Evolutionary conservation across 2,113 vertebrate genomes (phyloP).

Genomic region (Apeltes quadracus): DNA sequence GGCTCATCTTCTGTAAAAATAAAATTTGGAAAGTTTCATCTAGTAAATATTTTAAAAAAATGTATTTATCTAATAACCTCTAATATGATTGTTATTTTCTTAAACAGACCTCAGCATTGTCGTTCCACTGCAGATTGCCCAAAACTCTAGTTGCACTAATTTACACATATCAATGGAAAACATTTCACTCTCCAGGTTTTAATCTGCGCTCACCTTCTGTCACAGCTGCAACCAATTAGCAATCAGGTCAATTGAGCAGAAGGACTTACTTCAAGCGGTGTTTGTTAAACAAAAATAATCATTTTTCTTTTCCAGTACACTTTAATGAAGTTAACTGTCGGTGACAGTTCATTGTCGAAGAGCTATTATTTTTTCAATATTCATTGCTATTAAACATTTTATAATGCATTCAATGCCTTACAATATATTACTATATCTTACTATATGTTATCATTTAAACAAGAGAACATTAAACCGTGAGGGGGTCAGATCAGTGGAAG

Average conservation of each 20-base stretch:
- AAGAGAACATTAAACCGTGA: neutral
- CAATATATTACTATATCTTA: neutral
- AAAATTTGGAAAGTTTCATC: no score
- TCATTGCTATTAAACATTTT: neutral
- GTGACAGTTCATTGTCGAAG: neutral
- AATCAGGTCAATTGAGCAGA: neutral
- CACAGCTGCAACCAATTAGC: slow-evolving; percentile 5
- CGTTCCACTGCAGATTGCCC: neutral
- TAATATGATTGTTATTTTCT: no score
- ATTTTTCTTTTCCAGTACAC: neutral
- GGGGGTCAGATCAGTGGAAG: neutral
- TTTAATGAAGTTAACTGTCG: neutral
- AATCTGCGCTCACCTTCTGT: neutral
- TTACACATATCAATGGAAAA: neutral
- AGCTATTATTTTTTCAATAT: no score
- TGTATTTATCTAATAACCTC: neutral
- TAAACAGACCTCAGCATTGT: neutral
- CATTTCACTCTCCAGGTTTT: neutral
- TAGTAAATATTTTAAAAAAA: no score
- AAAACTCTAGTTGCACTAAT: neutral
- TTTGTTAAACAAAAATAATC: no score
- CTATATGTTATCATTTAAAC: neutral
- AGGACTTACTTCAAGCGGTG: no score
- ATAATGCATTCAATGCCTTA: neutral
- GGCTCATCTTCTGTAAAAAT: no score